Conservation (phyloP, 1,140 invertebrate genomes). For the Drosophila neocordata region DNA sequence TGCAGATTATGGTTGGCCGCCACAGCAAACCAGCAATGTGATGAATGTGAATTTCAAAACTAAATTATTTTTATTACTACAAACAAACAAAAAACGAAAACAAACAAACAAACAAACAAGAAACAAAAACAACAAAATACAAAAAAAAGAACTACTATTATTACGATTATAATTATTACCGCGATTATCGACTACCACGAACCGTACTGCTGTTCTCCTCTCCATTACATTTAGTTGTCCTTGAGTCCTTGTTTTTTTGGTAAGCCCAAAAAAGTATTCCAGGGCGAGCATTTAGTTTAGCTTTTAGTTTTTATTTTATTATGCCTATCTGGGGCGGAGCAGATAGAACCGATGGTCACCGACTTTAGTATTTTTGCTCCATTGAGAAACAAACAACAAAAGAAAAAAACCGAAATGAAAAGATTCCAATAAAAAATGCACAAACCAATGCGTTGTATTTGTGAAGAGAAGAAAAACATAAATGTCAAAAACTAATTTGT, state of each 20-base stretch:
- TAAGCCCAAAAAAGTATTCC: constrained; percentile 13
- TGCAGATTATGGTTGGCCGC: constrained; percentile 59
- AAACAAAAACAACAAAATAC: not conserved
- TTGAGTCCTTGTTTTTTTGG: constrained; percentile 17
- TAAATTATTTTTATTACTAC: constrained; percentile 81
- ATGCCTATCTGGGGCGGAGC: constrained; percentile 54
- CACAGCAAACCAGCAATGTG: constrained; percentile 59
- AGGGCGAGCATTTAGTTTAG: constrained; percentile 77
- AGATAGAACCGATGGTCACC: constrained; percentile 40
- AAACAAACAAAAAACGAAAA: constrained; percentile 27
- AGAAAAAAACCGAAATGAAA: constrained; percentile 42
- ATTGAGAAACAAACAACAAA: constrained; percentile 20
- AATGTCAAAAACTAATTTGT: constrained; percentile 1
- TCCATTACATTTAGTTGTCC: constrained; percentile 74
- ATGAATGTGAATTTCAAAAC: constrained; percentile 79
- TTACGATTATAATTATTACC: constrained; percentile 74
- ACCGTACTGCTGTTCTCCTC: constrained; percentile 56
- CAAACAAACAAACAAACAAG: not conserved
- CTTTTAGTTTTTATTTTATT: constrained; percentile 62
- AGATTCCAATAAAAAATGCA: constrained; percentile 76
- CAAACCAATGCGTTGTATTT: constrained; percentile 78
- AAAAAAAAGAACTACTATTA: constrained; percentile 54
- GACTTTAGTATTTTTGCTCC: constrained; percentile 46
- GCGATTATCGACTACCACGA: constrained; percentile 48
- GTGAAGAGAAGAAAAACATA: constrained; percentile 45